Percentiles rank a stretch among this genome's conserved stretches.
phyloP scores from a whole-genome alignment of 1,140 invertebrate genomes.

The Uloborus diversus region DNA sequence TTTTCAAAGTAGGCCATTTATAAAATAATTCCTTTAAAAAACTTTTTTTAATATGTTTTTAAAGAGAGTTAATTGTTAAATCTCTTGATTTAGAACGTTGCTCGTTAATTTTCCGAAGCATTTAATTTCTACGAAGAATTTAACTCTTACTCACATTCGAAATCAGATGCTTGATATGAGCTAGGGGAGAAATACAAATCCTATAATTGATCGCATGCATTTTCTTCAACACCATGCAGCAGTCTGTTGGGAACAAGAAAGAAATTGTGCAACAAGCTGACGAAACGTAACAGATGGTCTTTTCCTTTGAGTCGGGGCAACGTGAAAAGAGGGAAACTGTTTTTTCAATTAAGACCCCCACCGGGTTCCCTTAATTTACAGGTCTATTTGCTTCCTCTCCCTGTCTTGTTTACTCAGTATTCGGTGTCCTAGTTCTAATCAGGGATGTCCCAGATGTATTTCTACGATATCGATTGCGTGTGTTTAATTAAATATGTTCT shows the following conservation, averaged over 20 bases:
- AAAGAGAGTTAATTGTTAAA: no score
- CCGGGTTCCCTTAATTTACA: conserved; percentile 16
- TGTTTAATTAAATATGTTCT: neutral
- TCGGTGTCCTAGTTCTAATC: neutral
- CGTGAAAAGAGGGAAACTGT: neutral
- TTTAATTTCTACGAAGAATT: neutral
- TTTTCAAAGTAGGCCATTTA: no score
- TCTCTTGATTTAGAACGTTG: no score
- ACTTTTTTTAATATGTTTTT: no score
- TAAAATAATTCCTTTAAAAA: no score
- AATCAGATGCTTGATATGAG: no score
- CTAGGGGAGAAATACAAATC: no score
- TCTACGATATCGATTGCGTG: neutral
- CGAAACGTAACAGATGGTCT: conserved; percentile 9
- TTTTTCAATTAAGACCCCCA: conserved; percentile 14
- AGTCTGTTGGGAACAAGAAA: neutral
- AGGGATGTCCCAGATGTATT: neutral
- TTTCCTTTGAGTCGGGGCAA: neutral
- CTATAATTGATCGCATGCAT: neutral
- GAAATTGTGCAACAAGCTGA: conserved; percentile 4
- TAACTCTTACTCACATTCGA: neutral
- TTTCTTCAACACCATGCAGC: neutral
- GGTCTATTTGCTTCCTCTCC: neutral
- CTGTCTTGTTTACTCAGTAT: conserved; percentile 12
- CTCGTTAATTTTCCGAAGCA: no score